These are phyloP conservation scores for Tricholaema leucomelas DNA, from an alignment of 2,113 vertebrate genomes.

Conservation along the genomic window DNA sequence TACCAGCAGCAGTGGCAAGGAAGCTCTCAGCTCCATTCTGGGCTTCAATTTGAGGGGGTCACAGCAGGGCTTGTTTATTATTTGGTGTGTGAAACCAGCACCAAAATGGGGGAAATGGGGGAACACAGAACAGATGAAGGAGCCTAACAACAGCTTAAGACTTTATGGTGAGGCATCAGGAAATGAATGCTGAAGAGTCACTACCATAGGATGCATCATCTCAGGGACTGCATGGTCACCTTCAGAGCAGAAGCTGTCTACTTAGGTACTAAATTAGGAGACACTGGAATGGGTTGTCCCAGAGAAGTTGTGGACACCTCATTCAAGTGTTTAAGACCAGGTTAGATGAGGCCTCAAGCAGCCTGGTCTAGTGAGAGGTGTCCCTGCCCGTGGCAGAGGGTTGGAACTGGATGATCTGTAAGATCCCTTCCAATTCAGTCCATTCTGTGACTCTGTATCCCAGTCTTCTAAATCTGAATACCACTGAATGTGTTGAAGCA, in stretches of 20 bases:
- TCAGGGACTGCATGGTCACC: neutral
- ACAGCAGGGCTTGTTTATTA: neutral
- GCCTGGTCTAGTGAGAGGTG: no score
- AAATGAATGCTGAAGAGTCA: neutral
- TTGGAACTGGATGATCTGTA: no score
- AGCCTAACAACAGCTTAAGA: neutral
- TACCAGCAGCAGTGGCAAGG: no score
- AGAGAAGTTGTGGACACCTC: no score
- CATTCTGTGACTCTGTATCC: neutral
- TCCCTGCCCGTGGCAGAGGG: no score
- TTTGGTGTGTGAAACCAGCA: neutral
- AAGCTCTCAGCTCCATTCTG: neutral
- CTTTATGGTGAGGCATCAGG: neutral
- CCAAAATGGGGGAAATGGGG: neutral
- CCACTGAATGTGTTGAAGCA: neutral
- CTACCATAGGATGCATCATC: no score
- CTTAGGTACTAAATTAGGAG: no score
- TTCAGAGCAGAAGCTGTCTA: neutral
- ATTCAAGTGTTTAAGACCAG: no score
- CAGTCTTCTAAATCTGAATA: neutral
- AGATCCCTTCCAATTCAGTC: no score
- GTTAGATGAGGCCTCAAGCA: no score
- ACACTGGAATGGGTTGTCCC: no score
- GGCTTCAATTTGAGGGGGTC: neutral
- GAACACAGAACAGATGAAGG: neutral